Percentiles rank a stretch among this genome's conserved stretches.
phyloP scores from a whole-genome alignment of 2,113 vertebrate species.

The Conger conger region DNA sequence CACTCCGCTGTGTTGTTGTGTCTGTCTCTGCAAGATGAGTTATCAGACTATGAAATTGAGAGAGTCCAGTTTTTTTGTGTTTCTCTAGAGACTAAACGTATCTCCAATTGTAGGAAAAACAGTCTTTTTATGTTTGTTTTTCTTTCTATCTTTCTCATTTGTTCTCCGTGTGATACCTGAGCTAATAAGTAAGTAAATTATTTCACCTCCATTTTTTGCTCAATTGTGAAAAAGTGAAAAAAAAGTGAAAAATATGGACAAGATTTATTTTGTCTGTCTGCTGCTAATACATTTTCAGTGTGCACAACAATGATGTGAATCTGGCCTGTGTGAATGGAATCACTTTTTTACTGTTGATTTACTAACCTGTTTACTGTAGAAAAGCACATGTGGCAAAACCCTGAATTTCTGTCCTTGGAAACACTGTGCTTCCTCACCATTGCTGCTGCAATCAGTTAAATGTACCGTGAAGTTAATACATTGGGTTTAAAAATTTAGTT shows the following conservation, averaged over 20 bases:
- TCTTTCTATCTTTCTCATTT: not conserved
- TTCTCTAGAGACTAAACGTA: not conserved
- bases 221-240: not conserved
- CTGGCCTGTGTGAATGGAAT: not conserved
- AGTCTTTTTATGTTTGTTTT: not conserved
- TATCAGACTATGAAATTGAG: not conserved
- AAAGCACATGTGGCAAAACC: not conserved
- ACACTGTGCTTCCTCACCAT: not conserved
- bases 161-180: not conserved
- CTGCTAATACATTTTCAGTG: not conserved
- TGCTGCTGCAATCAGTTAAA: not conserved
- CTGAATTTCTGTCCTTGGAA: not conserved
- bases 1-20: not conserved
- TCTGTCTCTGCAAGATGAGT: not conserved
- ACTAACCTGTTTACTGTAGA: not conserved
- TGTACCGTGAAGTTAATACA: not conserved
- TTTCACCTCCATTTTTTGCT: not conserved
- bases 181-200: not conserved
- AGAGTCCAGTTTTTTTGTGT: not conserved
- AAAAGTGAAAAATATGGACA: not conserved
- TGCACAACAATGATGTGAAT: not conserved
- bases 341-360: not conserved
- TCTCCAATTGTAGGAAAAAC: not conserved
- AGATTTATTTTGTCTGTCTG: not conserved
- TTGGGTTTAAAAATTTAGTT: not conserved